phyloP scores from a whole-genome alignment of 2,888 invertebrate species.

The Cancer borealis region DNA sequence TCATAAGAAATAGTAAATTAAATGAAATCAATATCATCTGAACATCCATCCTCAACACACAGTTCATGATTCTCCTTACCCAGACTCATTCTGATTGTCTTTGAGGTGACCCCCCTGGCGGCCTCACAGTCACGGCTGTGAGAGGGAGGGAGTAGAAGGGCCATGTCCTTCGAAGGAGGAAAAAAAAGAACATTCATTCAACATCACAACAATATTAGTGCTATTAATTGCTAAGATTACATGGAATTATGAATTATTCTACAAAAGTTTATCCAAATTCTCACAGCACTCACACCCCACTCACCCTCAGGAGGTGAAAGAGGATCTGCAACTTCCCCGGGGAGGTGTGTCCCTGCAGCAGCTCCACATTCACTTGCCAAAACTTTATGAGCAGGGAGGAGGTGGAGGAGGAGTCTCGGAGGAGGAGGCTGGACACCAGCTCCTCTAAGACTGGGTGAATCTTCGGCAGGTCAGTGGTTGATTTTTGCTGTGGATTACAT shows the following conservation, averaged over 20 bases:
- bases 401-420: not conserved
- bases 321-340: slow-evolving; percentile 20
- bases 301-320: slow-evolving; percentile 55
- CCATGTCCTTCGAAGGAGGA: not conserved
- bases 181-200: not conserved
- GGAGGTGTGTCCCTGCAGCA: slow-evolving; percentile 16
- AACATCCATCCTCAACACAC: not conserved
- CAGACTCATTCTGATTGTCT: slow-evolving; percentile 21
- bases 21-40: not conserved
- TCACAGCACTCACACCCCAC: not conserved
- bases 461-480: slow-evolving; percentile 44
- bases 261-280: too few relatives aligned
- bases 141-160: slow-evolving; percentile 35
- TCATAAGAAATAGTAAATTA: not conserved
- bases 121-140: slow-evolving; percentile 22
- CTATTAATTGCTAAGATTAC: too few relatives aligned
- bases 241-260: too few relatives aligned
- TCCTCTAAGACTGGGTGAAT: slow-evolving; percentile 64
- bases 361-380: slow-evolving; percentile 37
- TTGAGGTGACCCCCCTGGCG: slow-evolving; percentile 59
- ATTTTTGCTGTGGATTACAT: slow-evolving; percentile 39
- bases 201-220: too few relatives aligned
- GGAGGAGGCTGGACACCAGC: slow-evolving; percentile 7
- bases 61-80: slow-evolving; percentile 23
- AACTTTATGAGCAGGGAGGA: slow-evolving; percentile 15